phyloP scores from a whole-genome alignment of 2,797 vertebrate genomes.

The Erpetoichthys calabaricus region DNA sequence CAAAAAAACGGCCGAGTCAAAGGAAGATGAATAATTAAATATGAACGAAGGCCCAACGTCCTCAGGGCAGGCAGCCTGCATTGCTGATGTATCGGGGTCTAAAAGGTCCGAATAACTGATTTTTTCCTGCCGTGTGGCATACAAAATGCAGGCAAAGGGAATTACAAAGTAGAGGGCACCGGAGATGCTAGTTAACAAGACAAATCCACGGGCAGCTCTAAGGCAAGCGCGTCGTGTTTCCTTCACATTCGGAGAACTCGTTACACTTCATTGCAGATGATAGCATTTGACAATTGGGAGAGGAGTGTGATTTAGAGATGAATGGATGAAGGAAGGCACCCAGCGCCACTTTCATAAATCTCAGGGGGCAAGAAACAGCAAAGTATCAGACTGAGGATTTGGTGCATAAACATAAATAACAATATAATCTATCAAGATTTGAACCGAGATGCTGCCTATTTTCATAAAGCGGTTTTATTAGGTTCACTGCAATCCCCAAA shows the following conservation, averaged over 20 bases:
- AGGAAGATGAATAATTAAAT: too few relatives aligned
- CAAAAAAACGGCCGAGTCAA: neutral
- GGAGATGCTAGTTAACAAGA: slow-evolving; percentile 28
- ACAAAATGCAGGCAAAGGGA: slow-evolving; percentile 20
- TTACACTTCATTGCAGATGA: slow-evolving; percentile 15
- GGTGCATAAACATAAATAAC: slow-evolving; percentile 31
- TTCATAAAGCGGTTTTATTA: slow-evolving; percentile 40
- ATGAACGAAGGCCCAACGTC: neutral
- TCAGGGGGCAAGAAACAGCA: slow-evolving; percentile 23
- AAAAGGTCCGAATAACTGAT: neutral
- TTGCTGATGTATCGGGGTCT: too few relatives aligned
- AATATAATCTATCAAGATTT: slow-evolving; percentile 35
- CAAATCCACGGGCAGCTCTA: slow-evolving; percentile 22
- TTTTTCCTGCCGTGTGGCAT: slow-evolving; percentile 10
- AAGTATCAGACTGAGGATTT: slow-evolving; percentile 29
- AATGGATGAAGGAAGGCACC: slow-evolving; percentile 1
- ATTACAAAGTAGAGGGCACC: slow-evolving; percentile 15
- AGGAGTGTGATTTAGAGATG: neutral
- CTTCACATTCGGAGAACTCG: slow-evolving; percentile 17
- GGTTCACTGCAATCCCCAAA: slow-evolving; percentile 29
- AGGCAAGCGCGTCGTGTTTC: slow-evolving; percentile 11
- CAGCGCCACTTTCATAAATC: slow-evolving; percentile 15
- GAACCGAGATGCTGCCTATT: slow-evolving; percentile 24
- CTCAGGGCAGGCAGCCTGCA: neutral
- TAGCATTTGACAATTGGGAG: slow-evolving; percentile 15